Base-by-base conservation (phyloP, 2,888 invertebrate genomes). In the Patella caerulea region DNA sequence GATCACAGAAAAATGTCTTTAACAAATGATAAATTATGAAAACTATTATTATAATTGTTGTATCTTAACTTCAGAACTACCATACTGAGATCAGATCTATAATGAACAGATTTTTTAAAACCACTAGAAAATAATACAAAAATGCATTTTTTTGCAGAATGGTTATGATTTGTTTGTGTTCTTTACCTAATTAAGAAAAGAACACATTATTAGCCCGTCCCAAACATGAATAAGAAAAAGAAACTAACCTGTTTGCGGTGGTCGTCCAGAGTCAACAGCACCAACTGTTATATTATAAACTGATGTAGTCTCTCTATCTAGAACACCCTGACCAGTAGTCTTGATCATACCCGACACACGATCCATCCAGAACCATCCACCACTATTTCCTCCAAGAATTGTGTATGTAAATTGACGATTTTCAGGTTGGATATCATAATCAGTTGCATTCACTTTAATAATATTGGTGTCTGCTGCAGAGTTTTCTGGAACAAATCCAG, bases 401-500 rank as follows among this genome's bases (percentile, higher is more conserved):
- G 76, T 80, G 82, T 90, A 91, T 14, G 77, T 72, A 77, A 90
- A 90, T 12, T 78, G 70, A 12, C 86, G 84, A 81, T 89, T 88
- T 34, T 85, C 80, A 56, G 82, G 78, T 55, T 84, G 82, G 53
- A 85, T 82, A 81, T 90, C 91, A 11, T 81, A 81, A 81, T 90
- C 91, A 19, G 94, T 95, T 0, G 98, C 97, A 7, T 94, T 94
- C n/a, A 98, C 93, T 0, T 95, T 95, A 94, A 96, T 95, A 15
- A 98, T 95, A 83, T 94, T 95, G 0, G 96, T 96, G 79, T 95
- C 95, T 0, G 95, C 94, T 0, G 96, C 96, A 91, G 96, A 96
- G 89, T 97, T 97, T 92, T 98, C 98, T 78, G 94, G 94, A 0
- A 98, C 95, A 82, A 95, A 94, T 0, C 96, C 97, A 70, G 78